A percentile compares a stretch with the other conserved stretches of the same genome.
These are phyloP conservation scores for Lepidurus apus DNA, from an alignment of 1,140 invertebrate species.

Conservation along the genomic window DNA sequence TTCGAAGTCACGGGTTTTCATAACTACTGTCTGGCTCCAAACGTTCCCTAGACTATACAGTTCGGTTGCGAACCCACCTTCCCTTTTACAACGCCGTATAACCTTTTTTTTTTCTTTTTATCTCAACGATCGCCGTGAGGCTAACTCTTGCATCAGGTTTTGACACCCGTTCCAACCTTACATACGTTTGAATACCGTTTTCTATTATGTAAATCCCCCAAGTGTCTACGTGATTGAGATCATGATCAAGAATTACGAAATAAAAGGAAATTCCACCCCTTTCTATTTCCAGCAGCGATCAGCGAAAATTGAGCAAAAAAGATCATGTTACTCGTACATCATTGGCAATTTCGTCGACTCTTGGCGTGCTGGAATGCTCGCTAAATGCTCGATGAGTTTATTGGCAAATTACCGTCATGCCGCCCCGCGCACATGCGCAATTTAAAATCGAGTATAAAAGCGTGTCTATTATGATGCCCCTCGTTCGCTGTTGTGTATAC, in stretches of 20 bases:
- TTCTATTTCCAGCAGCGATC: background rate
- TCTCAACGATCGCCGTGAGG: background rate
- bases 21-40: slow-evolving; percentile 4
- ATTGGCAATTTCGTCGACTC: too few species aligned
- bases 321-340: background rate
- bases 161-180: background rate
- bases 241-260: background rate
- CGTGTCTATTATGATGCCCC: too few species aligned
- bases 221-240: slow-evolving; percentile 1
- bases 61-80: background rate
- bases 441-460: too few species aligned
- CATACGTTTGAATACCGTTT: background rate
- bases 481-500: too few species aligned
- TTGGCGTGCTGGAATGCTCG: too few species aligned
- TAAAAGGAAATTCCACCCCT: background rate
- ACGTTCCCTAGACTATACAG: slow-evolving; percentile 15
- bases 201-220: background rate
- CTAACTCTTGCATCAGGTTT: background rate
- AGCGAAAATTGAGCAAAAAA: background rate
- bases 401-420: too few species aligned
- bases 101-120: background rate
- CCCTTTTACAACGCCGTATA: slow-evolving; percentile 4
- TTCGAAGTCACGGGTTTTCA: background rate
- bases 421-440: too few species aligned
- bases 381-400: too few species aligned